Evolutionary conservation across 2,113 vertebrate genomes (phyloP), one percentile per base, ranked within the genome.

Genomic region (Chaenocephalus aceratus): DNA sequence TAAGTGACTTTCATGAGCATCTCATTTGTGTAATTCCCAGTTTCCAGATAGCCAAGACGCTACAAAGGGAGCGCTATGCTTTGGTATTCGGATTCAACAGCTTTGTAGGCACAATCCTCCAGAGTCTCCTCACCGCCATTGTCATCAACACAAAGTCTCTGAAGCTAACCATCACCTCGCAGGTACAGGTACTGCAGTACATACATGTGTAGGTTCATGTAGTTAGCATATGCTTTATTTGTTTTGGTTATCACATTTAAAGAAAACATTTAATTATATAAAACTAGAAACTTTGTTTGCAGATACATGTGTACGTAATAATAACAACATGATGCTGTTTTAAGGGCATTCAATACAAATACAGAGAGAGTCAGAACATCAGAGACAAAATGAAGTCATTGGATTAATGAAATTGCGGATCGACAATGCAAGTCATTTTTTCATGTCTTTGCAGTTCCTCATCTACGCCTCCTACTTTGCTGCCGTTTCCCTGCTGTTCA

Each of bases 31-130:
- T 45, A 4, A 45, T 16, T 77, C 11, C 0, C 44, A 95, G 96
- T 66, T 97, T 96, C 77, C 96, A 97, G 89, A 97, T 97, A 0
- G 96, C 95, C 56, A 85, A 51, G 93, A 36, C 93, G 91, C 82
- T 93, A 58, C 96, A 86, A 1, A 94, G 95, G 93, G 94, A 95
- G 18, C 82, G 95, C 3, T 97, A 96, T 0, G 96, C 96, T 4
- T 90, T 98, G 44, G 95, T 97, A 18, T 96, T 97, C 72, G 96
- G 97, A 2, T 86, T 96, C 1, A 97, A 97, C 79, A 96, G 93
- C 60, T 96, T 97, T 75, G 89, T 94, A 77, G 96, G 95, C 23
- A 90, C 95, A 44, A 91, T 71, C 1, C 84, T 97, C 59, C 96
- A 97, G 90, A 96, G 95, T 1, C 36, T 96, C 30, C 95, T 97